Conservation (phyloP, 2,888 invertebrate genomes). For the Portevinia maculata region DNA sequence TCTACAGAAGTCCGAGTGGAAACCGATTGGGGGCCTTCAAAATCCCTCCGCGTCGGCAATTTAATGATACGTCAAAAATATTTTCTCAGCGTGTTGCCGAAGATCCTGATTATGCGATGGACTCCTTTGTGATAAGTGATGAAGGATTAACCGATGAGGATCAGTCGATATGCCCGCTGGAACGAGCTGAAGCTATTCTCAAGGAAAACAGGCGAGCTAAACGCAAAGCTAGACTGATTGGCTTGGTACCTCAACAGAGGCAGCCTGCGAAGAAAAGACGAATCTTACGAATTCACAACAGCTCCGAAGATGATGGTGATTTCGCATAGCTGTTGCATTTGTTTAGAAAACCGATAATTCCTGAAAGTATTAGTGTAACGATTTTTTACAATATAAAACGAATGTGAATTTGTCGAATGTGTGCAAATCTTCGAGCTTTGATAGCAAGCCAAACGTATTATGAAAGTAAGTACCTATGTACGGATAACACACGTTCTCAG, state of each 20-base stretch:
- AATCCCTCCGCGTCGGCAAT: constrained; percentile 84
- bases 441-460: neutral
- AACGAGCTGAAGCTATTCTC: constrained; percentile 86
- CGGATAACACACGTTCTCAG: too few species aligned
- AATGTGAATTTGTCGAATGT: too few species aligned
- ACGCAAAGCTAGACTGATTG: constrained; percentile 43
- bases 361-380: too few species aligned
- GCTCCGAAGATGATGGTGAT: constrained; percentile 59
- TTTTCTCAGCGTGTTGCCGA: constrained; percentile 83
- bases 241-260: neutral
- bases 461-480: too few species aligned
- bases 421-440: too few species aligned
- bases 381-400: too few species aligned
- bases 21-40: constrained; percentile 84
- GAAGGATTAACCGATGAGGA: constrained; percentile 82
- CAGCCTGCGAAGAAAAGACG: constrained; percentile 46
- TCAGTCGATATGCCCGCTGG: constrained; percentile 84
- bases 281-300: constrained; percentile 50
- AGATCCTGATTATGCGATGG: constrained; percentile 84
- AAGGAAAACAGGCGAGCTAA: constrained; percentile 81
- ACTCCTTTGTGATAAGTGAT: constrained; percentile 83
- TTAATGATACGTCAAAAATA: constrained; percentile 82
- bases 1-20: constrained; percentile 85
- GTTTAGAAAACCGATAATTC: too few species aligned
- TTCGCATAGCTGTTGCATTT: neutral